Percentiles rank a stretch among this genome's conserved stretches.
Conservation (phyloP, 2,888 invertebrate species). For the Spodoptera picta region DNA sequence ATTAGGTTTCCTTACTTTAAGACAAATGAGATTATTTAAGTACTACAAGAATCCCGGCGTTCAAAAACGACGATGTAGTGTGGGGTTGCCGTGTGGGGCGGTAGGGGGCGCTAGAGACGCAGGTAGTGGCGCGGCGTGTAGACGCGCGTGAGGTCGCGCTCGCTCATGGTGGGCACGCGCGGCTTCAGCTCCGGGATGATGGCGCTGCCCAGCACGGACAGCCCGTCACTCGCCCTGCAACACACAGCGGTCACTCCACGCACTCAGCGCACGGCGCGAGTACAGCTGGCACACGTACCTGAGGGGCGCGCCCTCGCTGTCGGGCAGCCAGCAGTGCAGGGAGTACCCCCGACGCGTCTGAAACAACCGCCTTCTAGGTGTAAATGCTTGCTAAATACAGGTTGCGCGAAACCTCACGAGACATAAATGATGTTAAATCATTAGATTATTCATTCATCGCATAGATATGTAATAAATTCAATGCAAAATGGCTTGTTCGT, state of each 20-base stretch:
- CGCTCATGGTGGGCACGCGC: constrained; percentile 88
- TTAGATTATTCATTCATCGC: too few relatives aligned
- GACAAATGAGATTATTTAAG: too few relatives aligned
- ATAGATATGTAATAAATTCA: too few relatives aligned
- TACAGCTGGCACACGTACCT: constrained; percentile 57
- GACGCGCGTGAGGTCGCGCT: constrained; percentile 85
- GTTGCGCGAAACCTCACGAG: constrained; percentile 7
- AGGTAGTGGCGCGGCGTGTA: constrained; percentile 69
- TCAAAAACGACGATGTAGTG: background rate
- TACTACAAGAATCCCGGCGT: constrained; percentile 4
- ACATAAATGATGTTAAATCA: too few relatives aligned
- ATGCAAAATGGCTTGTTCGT: too few relatives aligned
- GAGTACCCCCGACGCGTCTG: constrained; percentile 87
- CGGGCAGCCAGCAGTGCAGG: constrained; percentile 86
- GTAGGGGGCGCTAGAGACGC: constrained; percentile 43
- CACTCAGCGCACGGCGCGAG: too few relatives aligned
- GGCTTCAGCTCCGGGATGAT: constrained; percentile 89
- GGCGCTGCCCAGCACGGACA: constrained; percentile 87
- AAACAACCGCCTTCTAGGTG: constrained; percentile 85
- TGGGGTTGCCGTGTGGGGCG: background rate
- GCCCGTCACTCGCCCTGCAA: constrained; percentile 73
- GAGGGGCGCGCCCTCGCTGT: constrained; percentile 69
- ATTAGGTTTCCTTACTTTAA: too few relatives aligned
- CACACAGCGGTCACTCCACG: constrained; percentile 14
- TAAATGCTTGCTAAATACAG: constrained; percentile 61